A percentile compares a stretch with the other conserved stretches of the same genome.
These are phyloP conservation scores for Gallirallus australis DNA, from an alignment of 2,797 vertebrate genomes.

Conservation along the genomic window DNA sequence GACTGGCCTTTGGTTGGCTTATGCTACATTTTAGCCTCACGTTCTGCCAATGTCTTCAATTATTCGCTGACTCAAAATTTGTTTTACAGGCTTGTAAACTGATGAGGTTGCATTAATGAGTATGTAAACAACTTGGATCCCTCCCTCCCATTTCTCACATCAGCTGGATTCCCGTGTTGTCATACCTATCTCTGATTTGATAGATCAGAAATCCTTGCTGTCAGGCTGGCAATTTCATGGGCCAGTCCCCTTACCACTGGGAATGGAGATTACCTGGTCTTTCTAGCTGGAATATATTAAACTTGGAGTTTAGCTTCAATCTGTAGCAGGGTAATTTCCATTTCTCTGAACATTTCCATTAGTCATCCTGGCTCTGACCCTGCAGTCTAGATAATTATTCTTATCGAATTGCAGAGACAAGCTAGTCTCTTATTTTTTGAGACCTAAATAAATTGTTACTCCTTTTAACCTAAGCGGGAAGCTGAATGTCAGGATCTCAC, in stretches of 20 bases:
- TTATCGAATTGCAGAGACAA: conserved; percentile 32
- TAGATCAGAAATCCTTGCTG: conserved; percentile 44
- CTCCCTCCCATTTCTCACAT: not conserved
- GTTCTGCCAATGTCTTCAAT: not conserved
- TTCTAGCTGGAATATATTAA: conserved; percentile 59
- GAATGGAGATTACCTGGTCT: conserved; percentile 45
- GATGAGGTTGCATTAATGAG: not conserved
- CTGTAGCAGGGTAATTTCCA: conserved; percentile 51
- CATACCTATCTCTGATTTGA: conserved; percentile 4
- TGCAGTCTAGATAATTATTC: conserved; percentile 60
- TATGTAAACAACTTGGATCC: not conserved
- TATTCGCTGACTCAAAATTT: not conserved
- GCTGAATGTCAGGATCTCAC: conserved; percentile 23
- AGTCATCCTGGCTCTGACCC: conserved; percentile 70
- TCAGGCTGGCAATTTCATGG: conserved; percentile 63
- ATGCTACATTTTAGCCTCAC: not conserved
- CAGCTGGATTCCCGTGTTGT: not conserved
- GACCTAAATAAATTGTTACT: conserved; percentile 52
- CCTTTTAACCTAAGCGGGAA: conserved; percentile 43
- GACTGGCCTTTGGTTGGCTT: not conserved
- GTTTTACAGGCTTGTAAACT: not conserved
- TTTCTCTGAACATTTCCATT: conserved; percentile 68
- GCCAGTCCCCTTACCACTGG: conserved; percentile 32
- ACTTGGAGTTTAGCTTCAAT: conserved; percentile 29
- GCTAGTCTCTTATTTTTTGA: conserved; percentile 49